A percentile compares a stretch with the other conserved stretches of the same genome.
phyloP scores from a whole-genome alignment of 2,113 vertebrate genomes.

The Lophius piscatorius region DNA sequence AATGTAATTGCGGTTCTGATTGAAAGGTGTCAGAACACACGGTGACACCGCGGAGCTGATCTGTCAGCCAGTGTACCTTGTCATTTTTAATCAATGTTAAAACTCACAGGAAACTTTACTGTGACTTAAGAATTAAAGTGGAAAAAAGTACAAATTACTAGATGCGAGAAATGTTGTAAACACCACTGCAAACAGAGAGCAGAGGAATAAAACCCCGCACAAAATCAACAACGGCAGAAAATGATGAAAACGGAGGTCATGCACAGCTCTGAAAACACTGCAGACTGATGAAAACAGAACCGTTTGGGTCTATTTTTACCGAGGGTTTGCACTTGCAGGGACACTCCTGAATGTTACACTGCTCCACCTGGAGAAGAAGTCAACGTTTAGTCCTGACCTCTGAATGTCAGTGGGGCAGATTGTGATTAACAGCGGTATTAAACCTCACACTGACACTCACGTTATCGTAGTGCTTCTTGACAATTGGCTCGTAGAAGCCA shows the following conservation, averaged over 20 bases:
- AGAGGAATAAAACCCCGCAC: not conserved
- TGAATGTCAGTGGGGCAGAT: too few relatives aligned
- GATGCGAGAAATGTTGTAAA: too few relatives aligned
- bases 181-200: slow-evolving; percentile 45
- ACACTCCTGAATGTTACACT: slow-evolving; percentile 86
- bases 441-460: slow-evolving; percentile 65
- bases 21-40: too few relatives aligned
- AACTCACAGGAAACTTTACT: too few relatives aligned
- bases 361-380: slow-evolving; percentile 80
- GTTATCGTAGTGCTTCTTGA: slow-evolving; percentile 93
- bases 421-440: not conserved
- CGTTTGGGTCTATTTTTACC: slow-evolving; percentile 64
- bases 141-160: too few relatives aligned
- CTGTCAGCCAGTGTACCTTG: too few relatives aligned
- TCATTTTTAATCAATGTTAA: too few relatives aligned
- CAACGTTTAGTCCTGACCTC: not conserved
- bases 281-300: slow-evolving; percentile 29
- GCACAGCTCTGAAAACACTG: slow-evolving; percentile 57
- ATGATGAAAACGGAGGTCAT: slow-evolving; percentile 11
- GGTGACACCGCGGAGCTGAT: too few relatives aligned
- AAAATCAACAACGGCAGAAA: not conserved
- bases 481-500: slow-evolving; percentile 94
- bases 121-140: too few relatives aligned
- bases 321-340: slow-evolving; percentile 83
- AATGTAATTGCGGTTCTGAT: too few relatives aligned